phyloP scores from a whole-genome alignment of 1,140 invertebrate species.

The Tetramorium parvispinum region DNA sequence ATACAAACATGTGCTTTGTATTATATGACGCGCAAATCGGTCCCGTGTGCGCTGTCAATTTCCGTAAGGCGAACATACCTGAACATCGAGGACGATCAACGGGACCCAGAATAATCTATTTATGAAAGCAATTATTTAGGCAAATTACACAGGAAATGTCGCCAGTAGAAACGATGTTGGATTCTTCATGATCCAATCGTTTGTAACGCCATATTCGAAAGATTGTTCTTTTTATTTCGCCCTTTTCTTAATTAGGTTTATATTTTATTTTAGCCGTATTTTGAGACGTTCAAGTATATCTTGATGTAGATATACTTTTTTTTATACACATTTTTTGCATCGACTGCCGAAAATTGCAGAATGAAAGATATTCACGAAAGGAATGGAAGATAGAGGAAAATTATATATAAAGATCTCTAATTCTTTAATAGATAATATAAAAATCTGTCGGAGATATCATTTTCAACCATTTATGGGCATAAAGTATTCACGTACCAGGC shows the following conservation, averaged over 20 bases:
- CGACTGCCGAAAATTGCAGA: conserved; percentile 13
- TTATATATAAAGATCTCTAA: conserved; percentile 1
- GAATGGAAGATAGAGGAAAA: conserved; percentile 26
- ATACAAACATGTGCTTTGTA: conserved; percentile 67
- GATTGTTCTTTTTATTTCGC: background rate
- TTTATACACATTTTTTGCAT: background rate
- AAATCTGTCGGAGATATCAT: conserved; percentile 27
- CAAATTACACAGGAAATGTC: conserved; percentile 22
- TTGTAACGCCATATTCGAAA: background rate
- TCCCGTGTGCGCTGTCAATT: conserved; percentile 33
- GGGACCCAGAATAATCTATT: conserved; percentile 33
- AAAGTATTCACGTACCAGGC: conserved; percentile 20
- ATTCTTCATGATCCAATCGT: background rate
- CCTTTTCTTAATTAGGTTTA: background rate
- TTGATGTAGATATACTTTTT: conserved; percentile 1
- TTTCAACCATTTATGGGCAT: conserved; percentile 14
- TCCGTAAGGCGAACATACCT: conserved; percentile 22
- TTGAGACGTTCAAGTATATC: background rate
- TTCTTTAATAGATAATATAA: conserved; percentile 38
- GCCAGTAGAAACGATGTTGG: conserved; percentile 34
- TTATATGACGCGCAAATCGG: conserved; percentile 32
- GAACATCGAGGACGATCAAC: conserved; percentile 26
- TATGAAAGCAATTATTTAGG: conserved; percentile 36
- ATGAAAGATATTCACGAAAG: conserved; percentile 7
- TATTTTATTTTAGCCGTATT: background rate